Conservation (phyloP, 1,140 invertebrate genomes). For the Meloidogyne hapla region DNA sequence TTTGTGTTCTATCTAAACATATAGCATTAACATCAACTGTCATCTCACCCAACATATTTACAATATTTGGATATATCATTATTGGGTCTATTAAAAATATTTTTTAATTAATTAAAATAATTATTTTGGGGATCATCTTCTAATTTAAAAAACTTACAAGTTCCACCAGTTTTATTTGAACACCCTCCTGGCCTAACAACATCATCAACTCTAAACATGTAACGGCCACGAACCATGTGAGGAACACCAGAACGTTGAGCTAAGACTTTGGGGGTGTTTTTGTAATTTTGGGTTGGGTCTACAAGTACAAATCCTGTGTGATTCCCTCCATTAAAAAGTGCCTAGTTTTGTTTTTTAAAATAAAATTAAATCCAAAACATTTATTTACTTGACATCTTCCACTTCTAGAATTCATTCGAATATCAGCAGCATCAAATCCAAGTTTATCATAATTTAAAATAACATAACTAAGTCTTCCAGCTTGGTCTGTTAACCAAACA, state of each 20-base stretch:
- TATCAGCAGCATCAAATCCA: slow-evolving; percentile 55
- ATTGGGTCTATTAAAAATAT: slow-evolving; percentile 55
- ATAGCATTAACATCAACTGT: slow-evolving; percentile 63
- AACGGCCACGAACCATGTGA: slow-evolving; percentile 61
- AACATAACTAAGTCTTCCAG: slow-evolving; percentile 50
- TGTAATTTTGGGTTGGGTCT: slow-evolving; percentile 62
- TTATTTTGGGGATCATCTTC: too few species aligned
- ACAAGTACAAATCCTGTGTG: slow-evolving; percentile 62
- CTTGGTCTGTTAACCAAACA: slow-evolving; percentile 50
- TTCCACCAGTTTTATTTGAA: slow-evolving; percentile 64
- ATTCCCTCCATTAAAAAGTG: slow-evolving; percentile 63
- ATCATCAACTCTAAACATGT: slow-evolving; percentile 64
- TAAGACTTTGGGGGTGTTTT: slow-evolving; percentile 62
- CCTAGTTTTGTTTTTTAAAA: slow-evolving; percentile 41
- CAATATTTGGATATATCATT: slow-evolving; percentile 63
- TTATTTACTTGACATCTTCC: slow-evolving; percentile 44
- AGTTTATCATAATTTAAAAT: slow-evolving; percentile 58
- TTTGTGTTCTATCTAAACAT: slow-evolving; percentile 58
- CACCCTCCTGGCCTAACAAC: slow-evolving; percentile 62
- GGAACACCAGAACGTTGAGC: slow-evolving; percentile 62
- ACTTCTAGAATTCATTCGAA: slow-evolving; percentile 48
- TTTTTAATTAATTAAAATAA: too few species aligned
- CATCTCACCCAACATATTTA: slow-evolving; percentile 64
- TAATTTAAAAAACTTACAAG: slow-evolving; percentile 43
- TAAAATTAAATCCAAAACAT: not conserved